Evolutionary conservation across 1,140 invertebrate species (phyloP).

Genomic region (Caenorhabditis brenneri): DNA sequence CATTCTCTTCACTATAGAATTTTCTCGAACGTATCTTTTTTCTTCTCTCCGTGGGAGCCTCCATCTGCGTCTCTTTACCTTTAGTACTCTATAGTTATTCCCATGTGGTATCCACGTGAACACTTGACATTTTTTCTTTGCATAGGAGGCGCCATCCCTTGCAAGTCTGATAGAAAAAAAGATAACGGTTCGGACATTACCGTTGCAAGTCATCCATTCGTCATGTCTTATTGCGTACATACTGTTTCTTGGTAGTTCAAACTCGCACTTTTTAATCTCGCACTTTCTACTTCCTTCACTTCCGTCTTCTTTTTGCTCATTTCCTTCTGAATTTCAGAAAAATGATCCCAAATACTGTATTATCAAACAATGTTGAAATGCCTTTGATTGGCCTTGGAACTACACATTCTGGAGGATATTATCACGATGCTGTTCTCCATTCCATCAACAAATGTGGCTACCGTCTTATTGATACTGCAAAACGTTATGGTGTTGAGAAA

Average conservation of each 20-base stretch:
- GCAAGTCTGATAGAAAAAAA: conserved; percentile 14
- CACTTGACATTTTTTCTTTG: conserved; percentile 20
- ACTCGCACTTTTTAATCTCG: background rate
- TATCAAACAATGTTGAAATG: conserved; percentile 52
- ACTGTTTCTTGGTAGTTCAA: background rate
- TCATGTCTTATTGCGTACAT: background rate
- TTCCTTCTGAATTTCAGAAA: background rate
- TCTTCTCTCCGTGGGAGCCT: background rate
- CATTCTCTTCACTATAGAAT: background rate
- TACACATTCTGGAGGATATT: conserved; percentile 73
- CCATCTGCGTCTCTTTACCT: background rate
- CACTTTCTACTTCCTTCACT: background rate
- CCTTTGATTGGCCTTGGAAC: conserved; percentile 64
- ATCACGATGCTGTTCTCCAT: conserved; percentile 72
- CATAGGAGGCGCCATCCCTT: background rate
- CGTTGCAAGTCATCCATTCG: conserved; percentile 28
- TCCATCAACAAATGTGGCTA: conserved; percentile 72
- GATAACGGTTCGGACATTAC: conserved; percentile 36
- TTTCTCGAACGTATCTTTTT: conserved; percentile 14
- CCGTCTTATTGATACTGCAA: conserved; percentile 72
- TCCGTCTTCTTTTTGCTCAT: background rate
- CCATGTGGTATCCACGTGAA: conserved; percentile 25
- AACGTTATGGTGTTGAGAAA: conserved; percentile 70
- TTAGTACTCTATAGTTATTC: background rate
- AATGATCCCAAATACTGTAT: conserved; percentile 18